These are phyloP conservation scores for Tetranychus truncatus DNA, from an alignment of 2,888 invertebrate genomes.

Conservation along the genomic window DNA sequence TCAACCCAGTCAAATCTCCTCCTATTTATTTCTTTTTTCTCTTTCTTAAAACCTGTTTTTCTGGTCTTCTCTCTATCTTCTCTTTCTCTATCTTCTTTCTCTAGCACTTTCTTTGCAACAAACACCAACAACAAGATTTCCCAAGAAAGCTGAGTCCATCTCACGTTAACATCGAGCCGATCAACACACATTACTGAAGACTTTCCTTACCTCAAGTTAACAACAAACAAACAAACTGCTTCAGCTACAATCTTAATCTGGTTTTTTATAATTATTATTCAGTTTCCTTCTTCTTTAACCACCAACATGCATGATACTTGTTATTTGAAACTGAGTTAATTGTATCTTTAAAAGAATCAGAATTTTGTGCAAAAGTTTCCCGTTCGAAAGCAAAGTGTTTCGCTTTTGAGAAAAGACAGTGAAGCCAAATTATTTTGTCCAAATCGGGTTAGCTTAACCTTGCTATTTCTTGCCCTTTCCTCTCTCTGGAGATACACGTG, in stretches of 20 bases:
- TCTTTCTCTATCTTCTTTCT: neutral
- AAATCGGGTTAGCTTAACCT: no score
- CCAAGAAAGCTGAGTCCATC: neutral
- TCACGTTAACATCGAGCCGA: neutral
- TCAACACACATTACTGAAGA: neutral
- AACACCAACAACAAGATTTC: neutral
- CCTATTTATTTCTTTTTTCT: neutral
- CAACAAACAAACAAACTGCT: neutral
- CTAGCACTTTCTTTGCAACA: neutral
- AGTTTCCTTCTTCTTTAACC: neutral
- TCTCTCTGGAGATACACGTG: no score
- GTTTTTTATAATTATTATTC: neutral
- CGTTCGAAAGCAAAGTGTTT: neutral
- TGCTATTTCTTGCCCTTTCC: no score
- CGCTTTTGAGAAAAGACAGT: neutral
- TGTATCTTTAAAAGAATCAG: neutral
- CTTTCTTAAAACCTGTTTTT: neutral
- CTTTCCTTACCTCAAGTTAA: neutral
- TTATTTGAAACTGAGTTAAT: neutral
- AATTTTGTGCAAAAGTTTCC: neutral
- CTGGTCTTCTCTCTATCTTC: neutral
- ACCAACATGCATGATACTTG: neutral
- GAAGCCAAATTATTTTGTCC: neutral
- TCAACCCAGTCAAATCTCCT: neutral
- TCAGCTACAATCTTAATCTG: neutral